These are phyloP conservation scores for Neoscelio sp. DNA, from an alignment of 2,888 invertebrate species.

Conservation along the genomic window DNA sequence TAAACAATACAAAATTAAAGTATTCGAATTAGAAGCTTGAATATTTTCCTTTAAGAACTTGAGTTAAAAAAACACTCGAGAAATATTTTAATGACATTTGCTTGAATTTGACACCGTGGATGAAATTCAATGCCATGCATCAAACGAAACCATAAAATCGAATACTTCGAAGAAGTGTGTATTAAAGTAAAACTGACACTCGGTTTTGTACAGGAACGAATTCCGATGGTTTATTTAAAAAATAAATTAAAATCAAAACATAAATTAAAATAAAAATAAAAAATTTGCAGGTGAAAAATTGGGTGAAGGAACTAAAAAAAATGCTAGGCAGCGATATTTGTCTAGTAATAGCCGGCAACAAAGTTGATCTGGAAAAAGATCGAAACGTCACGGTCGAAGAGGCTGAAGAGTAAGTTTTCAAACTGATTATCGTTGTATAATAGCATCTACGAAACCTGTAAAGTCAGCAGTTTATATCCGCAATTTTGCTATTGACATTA, in stretches of 20 bases:
- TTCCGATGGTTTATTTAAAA: neutral
- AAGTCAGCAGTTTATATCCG: constrained; percentile 8
- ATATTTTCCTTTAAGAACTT: no score
- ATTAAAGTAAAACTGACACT: constrained; percentile 2
- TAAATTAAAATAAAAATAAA: no score
- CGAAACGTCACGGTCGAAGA: constrained; percentile 93
- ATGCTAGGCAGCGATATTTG: constrained; percentile 97
- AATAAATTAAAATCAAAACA: no score
- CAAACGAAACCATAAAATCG: constrained; percentile 37
- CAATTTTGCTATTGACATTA: constrained; percentile 33
- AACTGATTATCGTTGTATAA: constrained; percentile 44
- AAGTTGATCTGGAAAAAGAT: constrained; percentile 97
- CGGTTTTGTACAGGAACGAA: neutral
- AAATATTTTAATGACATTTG: constrained; percentile 15
- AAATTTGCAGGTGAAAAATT: constrained; percentile 94
- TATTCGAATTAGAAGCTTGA: no score
- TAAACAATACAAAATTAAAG: no score
- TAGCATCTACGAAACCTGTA: constrained; percentile 26
- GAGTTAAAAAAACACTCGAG: no score
- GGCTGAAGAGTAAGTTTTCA: constrained; percentile 90
- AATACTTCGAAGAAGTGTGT: constrained; percentile 6
- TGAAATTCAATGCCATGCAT: constrained; percentile 28
- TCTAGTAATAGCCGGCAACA: constrained; percentile 97
- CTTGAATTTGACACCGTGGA: constrained; percentile 24
- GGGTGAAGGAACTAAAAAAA: constrained; percentile 98